A percentile compares a stretch with the other conserved stretches of the same genome.
These are phyloP conservation scores for Drosophila mimica DNA, from an alignment of 2,888 invertebrate genomes.

Conservation along the genomic window DNA sequence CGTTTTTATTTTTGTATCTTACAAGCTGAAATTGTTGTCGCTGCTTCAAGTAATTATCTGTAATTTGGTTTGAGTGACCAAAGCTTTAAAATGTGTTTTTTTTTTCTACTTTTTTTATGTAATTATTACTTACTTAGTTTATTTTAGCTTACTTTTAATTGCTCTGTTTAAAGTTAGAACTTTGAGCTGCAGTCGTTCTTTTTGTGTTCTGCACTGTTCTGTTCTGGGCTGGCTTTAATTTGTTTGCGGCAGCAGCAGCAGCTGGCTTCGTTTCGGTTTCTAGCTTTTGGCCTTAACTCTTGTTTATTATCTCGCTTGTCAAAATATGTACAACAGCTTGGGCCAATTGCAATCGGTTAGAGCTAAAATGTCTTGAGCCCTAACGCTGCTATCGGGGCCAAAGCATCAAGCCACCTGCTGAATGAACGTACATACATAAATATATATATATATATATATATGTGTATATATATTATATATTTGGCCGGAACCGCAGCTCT, in stretches of 20 bases:
- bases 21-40: slow-evolving; percentile 19
- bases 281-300: slow-evolving; percentile 44
- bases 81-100: background rate
- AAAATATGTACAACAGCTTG: slow-evolving; percentile 57
- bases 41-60: slow-evolving; percentile 48
- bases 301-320: slow-evolving; percentile 51
- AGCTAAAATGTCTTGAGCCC: slow-evolving; percentile 35
- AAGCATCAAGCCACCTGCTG: slow-evolving; percentile 76
- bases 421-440: slow-evolving; percentile 18
- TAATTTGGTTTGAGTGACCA: slow-evolving; percentile 33
- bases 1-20: background rate
- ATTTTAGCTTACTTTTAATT: slow-evolving; percentile 43
- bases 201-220: background rate
- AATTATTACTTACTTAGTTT: background rate
- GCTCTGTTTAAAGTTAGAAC: slow-evolving; percentile 51
- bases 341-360: slow-evolving; percentile 49
- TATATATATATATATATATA: background rate
- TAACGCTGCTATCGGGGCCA: slow-evolving; percentile 59
- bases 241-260: slow-evolving; percentile 16
- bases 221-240: slow-evolving; percentile 11
- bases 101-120: background rate
- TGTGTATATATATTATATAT: background rate
- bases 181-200: slow-evolving; percentile 12
- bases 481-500: slow-evolving; percentile 62
- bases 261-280: slow-evolving; percentile 41